phyloP scores from a whole-genome alignment of 2,113 vertebrate species.

The Amazona vittata region DNA sequence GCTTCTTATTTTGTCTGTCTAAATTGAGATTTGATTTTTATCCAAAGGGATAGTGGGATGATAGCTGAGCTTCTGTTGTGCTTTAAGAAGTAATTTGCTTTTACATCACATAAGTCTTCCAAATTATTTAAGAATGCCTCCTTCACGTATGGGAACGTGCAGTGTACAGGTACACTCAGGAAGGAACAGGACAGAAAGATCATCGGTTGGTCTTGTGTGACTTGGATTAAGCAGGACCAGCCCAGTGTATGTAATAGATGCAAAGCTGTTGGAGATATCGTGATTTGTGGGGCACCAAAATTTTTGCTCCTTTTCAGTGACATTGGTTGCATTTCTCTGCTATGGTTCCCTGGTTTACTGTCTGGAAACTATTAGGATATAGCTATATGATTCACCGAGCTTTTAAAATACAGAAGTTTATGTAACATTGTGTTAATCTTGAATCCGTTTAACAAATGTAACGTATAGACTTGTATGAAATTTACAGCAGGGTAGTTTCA shows the following conservation, averaged over 20 bases:
- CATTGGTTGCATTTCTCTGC: not conserved
- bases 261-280: fast-evolving
- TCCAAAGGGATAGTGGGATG: not conserved
- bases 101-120: not conserved
- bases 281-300: no score
- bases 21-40: not conserved
- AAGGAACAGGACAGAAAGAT: not conserved
- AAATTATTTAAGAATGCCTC: not conserved
- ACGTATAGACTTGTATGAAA: not conserved
- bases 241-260: not conserved
- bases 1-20: not conserved
- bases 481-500: not conserved
- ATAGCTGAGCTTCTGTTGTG: not conserved
- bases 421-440: not conserved
- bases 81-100: not conserved
- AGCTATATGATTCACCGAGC: not conserved
- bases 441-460: not conserved
- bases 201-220: fast-evolving
- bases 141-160: not conserved
- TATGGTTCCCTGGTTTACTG: not conserved
- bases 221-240: not conserved
- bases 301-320: not conserved
- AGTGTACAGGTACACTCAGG: not conserved
- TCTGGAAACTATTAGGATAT: not conserved
- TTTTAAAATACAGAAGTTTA: not conserved